A percentile compares a stretch with the other conserved stretches of the same genome.
phyloP scores from a whole-genome alignment of 2,113 vertebrate species.

The Fulmarus glacialis region DNA sequence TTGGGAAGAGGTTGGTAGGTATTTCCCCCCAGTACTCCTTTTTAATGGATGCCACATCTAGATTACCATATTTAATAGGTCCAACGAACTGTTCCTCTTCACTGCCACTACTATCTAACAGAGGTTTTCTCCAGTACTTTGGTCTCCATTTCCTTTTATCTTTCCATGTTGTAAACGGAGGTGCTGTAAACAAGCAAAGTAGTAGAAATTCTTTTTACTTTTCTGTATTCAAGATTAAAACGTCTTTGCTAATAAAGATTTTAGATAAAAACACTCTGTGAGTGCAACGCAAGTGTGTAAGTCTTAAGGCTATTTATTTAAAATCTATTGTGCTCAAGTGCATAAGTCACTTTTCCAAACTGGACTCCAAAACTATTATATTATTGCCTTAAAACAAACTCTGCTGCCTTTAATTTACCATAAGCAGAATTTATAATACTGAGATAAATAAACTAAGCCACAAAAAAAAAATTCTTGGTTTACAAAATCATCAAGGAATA shows the following conservation, averaged over 20 bases:
- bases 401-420: not conserved
- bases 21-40: not conserved
- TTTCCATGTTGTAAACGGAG: constrained; percentile 93
- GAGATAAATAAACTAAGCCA: not conserved
- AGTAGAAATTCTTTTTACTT: not conserved
- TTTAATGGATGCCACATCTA: not conserved
- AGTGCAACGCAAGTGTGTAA: not conserved
- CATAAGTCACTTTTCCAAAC: not conserved
- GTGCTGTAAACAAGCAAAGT: constrained; percentile 74
- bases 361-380: not conserved
- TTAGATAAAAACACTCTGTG: not conserved
- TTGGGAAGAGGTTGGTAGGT: not conserved
- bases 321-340: not conserved
- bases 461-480: not conserved
- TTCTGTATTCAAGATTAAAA: not conserved
- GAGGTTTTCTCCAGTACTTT: constrained; percentile 75
- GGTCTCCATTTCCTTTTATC: constrained; percentile 89
- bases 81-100: constrained; percentile 72
- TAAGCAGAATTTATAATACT: not conserved
- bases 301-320: not conserved
- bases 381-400: not conserved
- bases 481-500: not conserved
- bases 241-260: not conserved
- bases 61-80: constrained; percentile 79
- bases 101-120: constrained; percentile 73